Conservation (phyloP, 2,113 vertebrate genomes). For the Sitta europaea region DNA sequence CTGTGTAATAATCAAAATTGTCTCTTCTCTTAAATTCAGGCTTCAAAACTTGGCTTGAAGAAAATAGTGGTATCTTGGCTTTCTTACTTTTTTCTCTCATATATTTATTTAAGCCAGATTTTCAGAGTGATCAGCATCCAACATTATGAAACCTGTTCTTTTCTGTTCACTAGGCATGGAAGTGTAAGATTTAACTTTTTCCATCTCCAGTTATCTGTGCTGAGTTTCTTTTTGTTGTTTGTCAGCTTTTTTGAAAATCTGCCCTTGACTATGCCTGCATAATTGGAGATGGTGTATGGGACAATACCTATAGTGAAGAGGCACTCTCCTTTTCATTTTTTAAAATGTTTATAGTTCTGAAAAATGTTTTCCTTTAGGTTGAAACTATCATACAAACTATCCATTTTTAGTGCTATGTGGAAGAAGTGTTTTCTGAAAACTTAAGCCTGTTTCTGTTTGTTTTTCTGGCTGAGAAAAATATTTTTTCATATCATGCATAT, state of each 20-base stretch:
- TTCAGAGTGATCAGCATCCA: not conserved
- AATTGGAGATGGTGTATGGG: not conserved
- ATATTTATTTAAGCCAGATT: not conserved
- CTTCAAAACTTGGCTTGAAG: not conserved
- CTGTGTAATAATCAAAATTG: not conserved
- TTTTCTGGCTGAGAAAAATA: not conserved
- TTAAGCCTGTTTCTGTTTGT: not conserved
- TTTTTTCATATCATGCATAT: not conserved
- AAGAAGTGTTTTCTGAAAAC: not conserved
- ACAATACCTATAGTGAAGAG: not conserved
- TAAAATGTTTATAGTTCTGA: not conserved
- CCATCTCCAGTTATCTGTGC: not conserved
- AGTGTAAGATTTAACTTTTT: not conserved
- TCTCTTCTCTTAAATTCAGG: not conserved
- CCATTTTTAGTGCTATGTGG: not conserved
- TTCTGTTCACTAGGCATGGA: not conserved
- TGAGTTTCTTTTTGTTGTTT: not conserved
- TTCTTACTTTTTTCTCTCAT: not conserved
- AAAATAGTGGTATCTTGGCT: not conserved
- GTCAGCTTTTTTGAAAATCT: not conserved
- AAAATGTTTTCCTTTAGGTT: not conserved
- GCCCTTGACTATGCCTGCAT: not conserved
- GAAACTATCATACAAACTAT: not conserved
- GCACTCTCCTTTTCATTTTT: not conserved
- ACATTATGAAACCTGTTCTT: not conserved